Evolutionary conservation across 2,113 vertebrate species (phyloP).

Genomic region (Choloepus hoffmanni): DNA sequence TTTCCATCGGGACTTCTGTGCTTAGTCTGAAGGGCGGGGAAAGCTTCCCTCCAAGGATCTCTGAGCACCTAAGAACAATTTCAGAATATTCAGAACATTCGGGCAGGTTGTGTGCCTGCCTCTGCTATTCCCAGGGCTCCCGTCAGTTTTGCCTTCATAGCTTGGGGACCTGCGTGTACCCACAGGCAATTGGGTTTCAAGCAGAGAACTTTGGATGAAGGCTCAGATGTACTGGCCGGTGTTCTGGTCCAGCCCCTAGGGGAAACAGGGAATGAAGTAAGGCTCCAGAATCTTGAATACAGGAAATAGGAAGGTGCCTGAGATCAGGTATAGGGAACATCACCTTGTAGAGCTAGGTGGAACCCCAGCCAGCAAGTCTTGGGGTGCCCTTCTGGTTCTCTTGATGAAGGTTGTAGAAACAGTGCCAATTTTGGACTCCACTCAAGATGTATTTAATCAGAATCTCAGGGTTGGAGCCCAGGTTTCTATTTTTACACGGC

Average conservation of each 20-base stretch:
- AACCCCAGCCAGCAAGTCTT: not conserved
- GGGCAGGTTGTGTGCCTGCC: not conserved
- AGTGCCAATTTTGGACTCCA: not conserved
- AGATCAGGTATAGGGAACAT: not conserved
- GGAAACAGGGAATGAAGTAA: not conserved
- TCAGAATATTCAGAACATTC: not conserved
- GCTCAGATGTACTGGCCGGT: not conserved
- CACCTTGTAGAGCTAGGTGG: not conserved
- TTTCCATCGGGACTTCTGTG: not conserved
- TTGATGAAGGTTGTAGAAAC: not conserved
- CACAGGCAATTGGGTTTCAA: not conserved
- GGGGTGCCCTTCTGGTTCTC: not conserved
- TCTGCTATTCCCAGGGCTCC: not conserved
- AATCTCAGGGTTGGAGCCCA: not conserved
- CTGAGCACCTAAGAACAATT: too few species aligned
- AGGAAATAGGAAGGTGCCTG: not conserved
- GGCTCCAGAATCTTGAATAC: not conserved
- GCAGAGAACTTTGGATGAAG: not conserved
- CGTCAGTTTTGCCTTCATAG: not conserved
- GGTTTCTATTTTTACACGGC: not conserved
- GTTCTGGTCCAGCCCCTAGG: not conserved
- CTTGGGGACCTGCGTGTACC: not conserved
- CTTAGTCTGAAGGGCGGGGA: not conserved
- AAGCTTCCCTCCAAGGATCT: rapidly evolving
- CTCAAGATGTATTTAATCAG: not conserved